Evolutionary conservation across 2,888 invertebrate species (phyloP).

Genomic region (Cistogaster globosa): DNA sequence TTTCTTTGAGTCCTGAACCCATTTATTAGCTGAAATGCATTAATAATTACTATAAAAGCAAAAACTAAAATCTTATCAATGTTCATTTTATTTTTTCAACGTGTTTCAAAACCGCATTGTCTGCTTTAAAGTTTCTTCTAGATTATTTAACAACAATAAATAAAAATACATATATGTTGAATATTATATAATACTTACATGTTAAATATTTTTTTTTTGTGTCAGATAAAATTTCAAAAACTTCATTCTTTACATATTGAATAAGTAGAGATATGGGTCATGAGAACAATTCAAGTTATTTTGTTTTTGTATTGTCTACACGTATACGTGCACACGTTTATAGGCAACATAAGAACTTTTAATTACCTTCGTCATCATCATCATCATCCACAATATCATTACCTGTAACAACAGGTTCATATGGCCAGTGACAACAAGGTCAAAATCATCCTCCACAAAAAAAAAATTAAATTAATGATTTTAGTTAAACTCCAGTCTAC

Average conservation of each 20-base stretch:
- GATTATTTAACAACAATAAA: not conserved
- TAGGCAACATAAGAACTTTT: slow-evolving; percentile 60
- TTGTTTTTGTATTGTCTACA: slow-evolving; percentile 6
- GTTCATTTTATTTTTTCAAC: slow-evolving; percentile 3
- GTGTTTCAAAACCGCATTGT: not conserved
- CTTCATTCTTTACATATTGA: slow-evolving; percentile 20
- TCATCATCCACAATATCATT: slow-evolving; percentile 5
- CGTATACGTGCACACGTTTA: not conserved
- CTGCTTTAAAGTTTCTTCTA: not conserved
- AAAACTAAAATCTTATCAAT: not conserved
- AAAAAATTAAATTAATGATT: slow-evolving; percentile 8
- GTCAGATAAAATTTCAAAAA: slow-evolving; percentile 11
- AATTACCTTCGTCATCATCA: slow-evolving; percentile 25
- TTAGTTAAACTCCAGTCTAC: slow-evolving; percentile 16
- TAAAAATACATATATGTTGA: not conserved
- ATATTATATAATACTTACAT: slow-evolving; percentile 22
- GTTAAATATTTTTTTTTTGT: not conserved
- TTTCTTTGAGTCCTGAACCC: too few species aligned
- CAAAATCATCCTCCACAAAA: slow-evolving; percentile 52
- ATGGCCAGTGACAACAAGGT: slow-evolving; percentile 60
- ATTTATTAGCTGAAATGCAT: too few species aligned
- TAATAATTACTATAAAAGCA: too few species aligned
- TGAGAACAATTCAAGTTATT: slow-evolving; percentile 61
- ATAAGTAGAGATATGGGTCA: slow-evolving; percentile 60
- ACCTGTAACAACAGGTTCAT: slow-evolving; percentile 65